A percentile compares a stretch with the other conserved stretches of the same genome.
These are phyloP conservation scores for Pangasius macronema DNA, from an alignment of 2,797 vertebrate species.

Conservation along the genomic window DNA sequence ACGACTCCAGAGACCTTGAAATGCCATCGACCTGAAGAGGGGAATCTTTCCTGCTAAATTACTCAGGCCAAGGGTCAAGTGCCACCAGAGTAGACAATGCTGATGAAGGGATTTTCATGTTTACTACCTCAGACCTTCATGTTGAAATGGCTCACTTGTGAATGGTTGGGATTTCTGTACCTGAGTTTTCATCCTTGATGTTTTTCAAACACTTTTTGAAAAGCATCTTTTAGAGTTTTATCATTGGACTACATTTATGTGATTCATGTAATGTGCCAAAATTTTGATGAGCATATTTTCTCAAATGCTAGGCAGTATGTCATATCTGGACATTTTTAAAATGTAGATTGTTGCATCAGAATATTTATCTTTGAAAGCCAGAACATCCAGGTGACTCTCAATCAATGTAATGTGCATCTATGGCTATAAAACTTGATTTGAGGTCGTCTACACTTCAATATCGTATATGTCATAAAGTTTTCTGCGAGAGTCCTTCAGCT, in stretches of 20 bases:
- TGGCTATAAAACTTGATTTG: conserved; percentile 14
- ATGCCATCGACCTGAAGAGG: conserved; percentile 16
- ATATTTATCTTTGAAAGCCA: conserved; percentile 4
- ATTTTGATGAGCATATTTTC: not conserved
- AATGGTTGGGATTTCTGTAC: not conserved
- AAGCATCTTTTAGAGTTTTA: not conserved
- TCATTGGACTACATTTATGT: not conserved
- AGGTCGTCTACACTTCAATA: not conserved
- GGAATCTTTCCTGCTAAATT: conserved; percentile 36
- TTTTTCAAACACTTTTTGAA: not conserved
- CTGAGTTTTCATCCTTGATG: not conserved
- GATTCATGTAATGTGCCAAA: not conserved
- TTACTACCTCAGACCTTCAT: conserved; percentile 27
- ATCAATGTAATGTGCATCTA: conserved; percentile 5
- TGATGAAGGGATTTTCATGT: conserved; percentile 33
- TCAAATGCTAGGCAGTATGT: not conserved
- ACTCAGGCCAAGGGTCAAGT: conserved; percentile 58
- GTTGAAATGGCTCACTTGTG: not conserved
- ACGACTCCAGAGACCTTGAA: conserved; percentile 46
- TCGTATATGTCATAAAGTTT: conserved; percentile 23
- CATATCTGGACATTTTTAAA: not conserved
- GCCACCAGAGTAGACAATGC: conserved; percentile 35
- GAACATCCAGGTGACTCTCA: not conserved
- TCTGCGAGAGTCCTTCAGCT: not conserved
- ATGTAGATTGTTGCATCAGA: not conserved